phyloP scores from a whole-genome alignment of 2,888 invertebrate genomes.

The Netelia inedita region DNA sequence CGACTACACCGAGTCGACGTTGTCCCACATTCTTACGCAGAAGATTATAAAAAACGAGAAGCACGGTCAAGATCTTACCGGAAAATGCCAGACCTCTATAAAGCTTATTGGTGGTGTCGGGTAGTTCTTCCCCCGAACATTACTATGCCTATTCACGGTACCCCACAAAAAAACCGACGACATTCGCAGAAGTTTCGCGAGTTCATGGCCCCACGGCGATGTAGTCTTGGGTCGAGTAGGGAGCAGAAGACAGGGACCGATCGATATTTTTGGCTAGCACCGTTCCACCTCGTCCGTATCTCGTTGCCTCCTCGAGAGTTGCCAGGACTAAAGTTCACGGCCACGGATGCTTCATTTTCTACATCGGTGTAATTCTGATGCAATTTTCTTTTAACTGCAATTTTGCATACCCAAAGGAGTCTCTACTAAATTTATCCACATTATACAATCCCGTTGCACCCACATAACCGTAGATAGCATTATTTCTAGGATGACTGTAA shows the following conservation, averaged over 20 bases:
- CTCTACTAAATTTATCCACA: no score
- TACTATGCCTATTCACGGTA: neutral
- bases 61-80: neutral
- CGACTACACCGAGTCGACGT: neutral
- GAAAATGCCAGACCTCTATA: neutral
- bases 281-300: conserved; percentile 32
- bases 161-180: neutral
- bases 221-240: neutral
- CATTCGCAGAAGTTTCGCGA: conserved; percentile 5
- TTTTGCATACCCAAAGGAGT: neutral
- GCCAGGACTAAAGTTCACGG: conserved; percentile 55
- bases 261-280: conserved; percentile 64
- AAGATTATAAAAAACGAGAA: neutral
- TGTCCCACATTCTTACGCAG: neutral
- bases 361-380: conserved; percentile 11
- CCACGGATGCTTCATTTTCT: conserved; percentile 18
- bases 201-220: neutral
- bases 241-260: conserved; percentile 40
- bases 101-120: neutral
- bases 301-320: conserved; percentile 15
- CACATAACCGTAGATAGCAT: no score
- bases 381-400: neutral
- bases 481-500: no score
- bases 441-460: no score
- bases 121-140: neutral